Conservation (phyloP, 2,797 vertebrate genomes). For the Peromyscus eremicus region DNA sequence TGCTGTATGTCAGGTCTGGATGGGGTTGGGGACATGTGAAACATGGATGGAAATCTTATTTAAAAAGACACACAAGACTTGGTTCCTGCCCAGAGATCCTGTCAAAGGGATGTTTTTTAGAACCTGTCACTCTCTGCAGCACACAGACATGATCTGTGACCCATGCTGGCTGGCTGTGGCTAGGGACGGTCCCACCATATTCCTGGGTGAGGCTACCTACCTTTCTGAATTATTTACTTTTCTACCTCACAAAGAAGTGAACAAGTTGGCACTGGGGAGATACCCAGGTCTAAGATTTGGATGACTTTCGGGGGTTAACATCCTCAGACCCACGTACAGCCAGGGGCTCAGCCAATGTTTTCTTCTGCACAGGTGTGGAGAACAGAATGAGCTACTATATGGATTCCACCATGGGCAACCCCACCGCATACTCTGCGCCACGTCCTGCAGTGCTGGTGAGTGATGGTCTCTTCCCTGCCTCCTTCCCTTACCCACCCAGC, state of each 20-base stretch:
- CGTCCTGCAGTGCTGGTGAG: conserved; percentile 93
- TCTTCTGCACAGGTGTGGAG: conserved; percentile 80
- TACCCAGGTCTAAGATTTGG: background rate
- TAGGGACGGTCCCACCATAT: background rate
- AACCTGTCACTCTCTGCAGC: too few species aligned
- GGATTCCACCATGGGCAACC: conserved; percentile 91
- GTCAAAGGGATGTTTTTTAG: background rate
- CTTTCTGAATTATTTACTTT: background rate
- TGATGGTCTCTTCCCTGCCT: background rate
- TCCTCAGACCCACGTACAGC: background rate
- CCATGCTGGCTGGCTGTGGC: background rate
- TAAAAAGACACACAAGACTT: background rate
- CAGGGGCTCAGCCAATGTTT: background rate
- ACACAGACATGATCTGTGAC: background rate
- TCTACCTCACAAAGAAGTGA: background rate
- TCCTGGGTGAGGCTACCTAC: rapidly evolving
- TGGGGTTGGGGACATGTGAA: background rate
- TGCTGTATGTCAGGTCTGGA: background rate
- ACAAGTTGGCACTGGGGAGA: background rate
- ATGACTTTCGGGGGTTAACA: background rate
- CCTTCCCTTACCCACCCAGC: background rate
- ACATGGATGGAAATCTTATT: background rate
- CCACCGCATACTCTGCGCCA: conserved; percentile 90
- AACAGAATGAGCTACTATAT: conserved; percentile 95
- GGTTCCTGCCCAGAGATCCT: background rate